A percentile compares a stretch with the other conserved stretches of the same genome.
Evolutionary conservation across 2,113 vertebrate species (phyloP).

Genomic region (Nothobranchius kuhntae): DNA sequence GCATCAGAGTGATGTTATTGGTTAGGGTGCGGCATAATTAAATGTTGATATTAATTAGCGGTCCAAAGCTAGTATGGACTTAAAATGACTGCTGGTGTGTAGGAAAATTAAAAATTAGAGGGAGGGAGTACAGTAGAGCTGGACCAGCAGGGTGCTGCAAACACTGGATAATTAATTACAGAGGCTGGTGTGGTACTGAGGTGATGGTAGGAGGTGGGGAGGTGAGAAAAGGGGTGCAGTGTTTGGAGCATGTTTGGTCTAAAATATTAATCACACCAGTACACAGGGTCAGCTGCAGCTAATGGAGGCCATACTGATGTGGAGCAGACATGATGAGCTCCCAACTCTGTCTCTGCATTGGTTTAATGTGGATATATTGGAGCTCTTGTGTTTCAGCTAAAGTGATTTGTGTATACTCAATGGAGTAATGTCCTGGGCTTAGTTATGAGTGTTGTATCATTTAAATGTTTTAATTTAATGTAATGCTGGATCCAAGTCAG

Average conservation of each 20-base stretch:
- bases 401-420: slow-evolving; percentile 30
- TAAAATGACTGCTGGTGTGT: slow-evolving; percentile 22
- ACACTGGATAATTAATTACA: slow-evolving; percentile 69
- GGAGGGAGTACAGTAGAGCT: slow-evolving; percentile 38
- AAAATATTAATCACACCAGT: slow-evolving; percentile 70
- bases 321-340: slow-evolving; percentile 51
- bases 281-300: slow-evolving; percentile 58
- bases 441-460: slow-evolving; percentile 41
- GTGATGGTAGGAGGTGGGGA: slow-evolving; percentile 37
- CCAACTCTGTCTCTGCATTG: slow-evolving; percentile 59
- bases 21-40: slow-evolving; percentile 39
- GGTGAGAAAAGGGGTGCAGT: slow-evolving; percentile 28
- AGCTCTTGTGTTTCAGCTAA: slow-evolving; percentile 48
- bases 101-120: slow-evolving; percentile 22
- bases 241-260: slow-evolving; percentile 55
- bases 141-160: slow-evolving; percentile 52
- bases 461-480: no score
- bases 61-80: slow-evolving; percentile 49
- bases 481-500: no score
- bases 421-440: slow-evolving; percentile 42
- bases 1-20: slow-evolving; percentile 21
- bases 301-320: slow-evolving; percentile 57
- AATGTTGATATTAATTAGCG: slow-evolving; percentile 66
- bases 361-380: slow-evolving; percentile 51
- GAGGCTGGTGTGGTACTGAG: slow-evolving; percentile 58